Evolutionary conservation across 2,113 vertebrate genomes (phyloP).

Genomic region (Tachysurus vachellii): DNA sequence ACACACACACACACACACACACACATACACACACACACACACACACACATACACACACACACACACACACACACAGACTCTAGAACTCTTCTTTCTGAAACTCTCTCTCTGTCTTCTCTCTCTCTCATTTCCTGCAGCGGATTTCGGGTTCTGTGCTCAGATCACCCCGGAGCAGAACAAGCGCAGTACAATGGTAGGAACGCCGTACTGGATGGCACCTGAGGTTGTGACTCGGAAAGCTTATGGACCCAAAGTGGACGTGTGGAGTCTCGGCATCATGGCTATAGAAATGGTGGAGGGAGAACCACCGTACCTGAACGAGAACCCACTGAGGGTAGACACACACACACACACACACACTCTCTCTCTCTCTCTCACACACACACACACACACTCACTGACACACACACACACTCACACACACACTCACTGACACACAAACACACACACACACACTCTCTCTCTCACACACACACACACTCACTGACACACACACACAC

Average conservation of each 20-base stretch:
- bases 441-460: too few relatives aligned
- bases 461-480: too few relatives aligned
- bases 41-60: conserved; percentile 5
- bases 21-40: conserved; percentile 13
- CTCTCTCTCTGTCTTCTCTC: conserved; percentile 24
- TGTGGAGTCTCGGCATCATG: conserved; percentile 99
- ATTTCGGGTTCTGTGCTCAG: conserved; percentile 98
- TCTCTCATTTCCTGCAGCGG: conserved; percentile 75
- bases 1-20: neutral
- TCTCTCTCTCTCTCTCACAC: neutral
- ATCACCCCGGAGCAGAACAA: conserved; percentile 99
- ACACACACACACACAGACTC: neutral
- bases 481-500: too few relatives aligned
- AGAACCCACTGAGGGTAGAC: conserved; percentile 95
- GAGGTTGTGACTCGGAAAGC: conserved; percentile 98
- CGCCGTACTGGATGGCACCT: conserved; percentile 98
- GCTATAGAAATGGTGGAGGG: conserved; percentile 99
- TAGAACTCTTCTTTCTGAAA: neutral
- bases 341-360: conserved; percentile 21
- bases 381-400: too few relatives aligned
- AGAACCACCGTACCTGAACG: conserved; percentile 97
- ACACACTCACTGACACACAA: too few relatives aligned
- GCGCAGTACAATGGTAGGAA: conserved; percentile 98
- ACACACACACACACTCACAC: too few relatives aligned
- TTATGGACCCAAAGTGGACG: conserved; percentile 96